Conservation (phyloP, 2,888 invertebrate genomes). For the Mesorhabditis spiculigera region DNA sequence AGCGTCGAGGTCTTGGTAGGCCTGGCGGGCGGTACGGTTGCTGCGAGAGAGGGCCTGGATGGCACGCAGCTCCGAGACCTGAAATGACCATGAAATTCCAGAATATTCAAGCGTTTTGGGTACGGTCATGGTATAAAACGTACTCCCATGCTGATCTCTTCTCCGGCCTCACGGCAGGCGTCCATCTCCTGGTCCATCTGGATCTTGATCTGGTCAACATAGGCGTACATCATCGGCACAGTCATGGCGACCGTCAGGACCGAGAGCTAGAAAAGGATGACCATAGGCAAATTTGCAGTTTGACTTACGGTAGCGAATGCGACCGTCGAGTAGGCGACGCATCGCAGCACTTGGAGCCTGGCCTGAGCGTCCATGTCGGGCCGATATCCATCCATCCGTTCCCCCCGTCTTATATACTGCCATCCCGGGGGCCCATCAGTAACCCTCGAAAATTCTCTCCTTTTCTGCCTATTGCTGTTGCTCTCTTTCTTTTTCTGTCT, state of each 20-base stretch:
- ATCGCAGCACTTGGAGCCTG: neutral
- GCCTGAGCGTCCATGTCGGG: neutral
- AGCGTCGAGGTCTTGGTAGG: neutral
- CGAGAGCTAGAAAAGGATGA: neutral
- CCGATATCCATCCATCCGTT: no score
- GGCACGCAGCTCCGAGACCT: neutral
- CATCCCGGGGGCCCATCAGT: no score
- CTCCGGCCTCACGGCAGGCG: neutral
- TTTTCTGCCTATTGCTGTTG: neutral
- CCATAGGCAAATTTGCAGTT: no score
- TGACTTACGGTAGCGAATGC: neutral
- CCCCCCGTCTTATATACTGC: no score
- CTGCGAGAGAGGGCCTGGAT: neutral
- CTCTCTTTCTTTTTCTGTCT: no score
- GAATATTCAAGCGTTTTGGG: neutral
- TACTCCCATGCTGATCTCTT: neutral
- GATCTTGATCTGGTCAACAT: constrained; percentile 5
- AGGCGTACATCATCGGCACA: neutral
- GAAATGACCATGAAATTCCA: neutral
- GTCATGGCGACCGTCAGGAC: neutral
- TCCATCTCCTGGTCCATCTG: neutral
- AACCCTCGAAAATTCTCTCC: neutral
- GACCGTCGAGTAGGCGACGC: constrained; percentile 6
- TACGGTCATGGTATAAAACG: neutral
- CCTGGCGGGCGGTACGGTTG: constrained; percentile 5